Percentiles rank a stretch among this genome's conserved stretches.
Evolutionary conservation across 2,797 vertebrate species (phyloP).

Genomic region (Tenualosa thibaudeaui): DNA sequence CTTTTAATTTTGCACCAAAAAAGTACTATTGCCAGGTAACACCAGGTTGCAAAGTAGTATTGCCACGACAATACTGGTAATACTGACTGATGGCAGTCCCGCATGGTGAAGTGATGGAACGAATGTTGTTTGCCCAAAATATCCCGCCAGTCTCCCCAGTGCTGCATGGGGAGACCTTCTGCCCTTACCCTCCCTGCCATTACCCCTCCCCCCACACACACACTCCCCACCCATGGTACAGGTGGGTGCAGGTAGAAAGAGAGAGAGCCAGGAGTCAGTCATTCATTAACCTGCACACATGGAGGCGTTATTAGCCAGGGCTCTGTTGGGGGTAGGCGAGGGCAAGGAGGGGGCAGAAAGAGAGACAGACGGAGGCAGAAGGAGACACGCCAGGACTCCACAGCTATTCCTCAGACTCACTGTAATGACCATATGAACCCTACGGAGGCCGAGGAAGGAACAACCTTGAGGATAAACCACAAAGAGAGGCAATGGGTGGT

Average conservation of each 20-base stretch:
- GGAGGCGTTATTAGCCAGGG: slow-evolving; percentile 34
- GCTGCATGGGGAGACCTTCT: neutral
- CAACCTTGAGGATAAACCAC: neutral
- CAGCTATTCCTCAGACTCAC: slow-evolving; percentile 18
- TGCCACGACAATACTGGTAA: no score
- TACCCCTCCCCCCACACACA: neutral
- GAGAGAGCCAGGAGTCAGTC: neutral
- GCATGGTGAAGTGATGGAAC: neutral
- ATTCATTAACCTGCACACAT: slow-evolving; percentile 13
- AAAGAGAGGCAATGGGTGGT: neutral
- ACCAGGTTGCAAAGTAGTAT: no score
- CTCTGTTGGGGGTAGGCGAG: neutral
- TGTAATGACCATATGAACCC: neutral
- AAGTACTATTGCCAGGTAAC: no score
- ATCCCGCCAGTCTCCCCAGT: neutral
- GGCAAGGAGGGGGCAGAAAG: slow-evolving; percentile 4
- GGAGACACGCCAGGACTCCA: slow-evolving; percentile 20
- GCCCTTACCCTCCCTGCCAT: neutral
- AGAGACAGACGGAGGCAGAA: slow-evolving; percentile 40
- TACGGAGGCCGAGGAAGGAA: neutral
- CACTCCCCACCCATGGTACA: no score
- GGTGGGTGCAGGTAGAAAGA: neutral
- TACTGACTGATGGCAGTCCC: no score
- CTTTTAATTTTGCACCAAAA: no score
- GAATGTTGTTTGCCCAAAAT: neutral